Evolutionary conservation across 2,888 invertebrate genomes (phyloP), one percentile per base, ranked within the genome.

Genomic region (Adelphocoris suturalis): DNA sequence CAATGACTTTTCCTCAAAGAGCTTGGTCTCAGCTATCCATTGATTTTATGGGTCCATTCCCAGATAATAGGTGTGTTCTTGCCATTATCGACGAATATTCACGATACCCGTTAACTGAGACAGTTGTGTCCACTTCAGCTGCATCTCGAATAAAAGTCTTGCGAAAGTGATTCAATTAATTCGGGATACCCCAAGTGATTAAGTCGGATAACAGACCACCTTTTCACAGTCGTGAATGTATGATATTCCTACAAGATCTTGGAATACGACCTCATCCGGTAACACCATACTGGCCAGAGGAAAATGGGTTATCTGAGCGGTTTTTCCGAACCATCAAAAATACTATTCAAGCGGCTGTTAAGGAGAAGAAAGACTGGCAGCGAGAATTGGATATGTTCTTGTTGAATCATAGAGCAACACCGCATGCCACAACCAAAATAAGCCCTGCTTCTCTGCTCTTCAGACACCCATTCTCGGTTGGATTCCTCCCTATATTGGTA

Each of bases 91-190:
- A 68, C 16, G 68, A 48, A 48, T 78, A 78, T 27, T 78, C 78
- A 28, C 78, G 78, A 11, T 78, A 23, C 27, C 37, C 78, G 27
- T 27, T 78, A 16, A 78, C 78, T 11, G 78, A 27, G 27, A 78
- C 27, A 14, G 78, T 78, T 11, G 9, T 11, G 12, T 78, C 27
- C n/a, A 78, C 78, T 27, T 78, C 12, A 78, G 78, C 78, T 23
- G 14, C 11, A 9, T 27, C 12, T 7, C 7, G 14, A 78, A 78
- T 23, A 7, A 7, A 16, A 4, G 23, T 78, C 9, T 28, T 78
- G 23, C 12, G 68, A 23, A 68, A n/a, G 68, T 68, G 68, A n/a
- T 78, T 78, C 27, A 23, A 14, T 78, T 28, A 78, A 28, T 78
- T 78, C 27, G 78, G 78, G 7, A 28, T 78, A 28, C 78, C 78